A percentile compares a stretch with the other conserved stretches of the same genome.
Evolutionary conservation across 2,113 vertebrate genomes (phyloP).

Genomic region (Cisticola juncidis): DNA sequence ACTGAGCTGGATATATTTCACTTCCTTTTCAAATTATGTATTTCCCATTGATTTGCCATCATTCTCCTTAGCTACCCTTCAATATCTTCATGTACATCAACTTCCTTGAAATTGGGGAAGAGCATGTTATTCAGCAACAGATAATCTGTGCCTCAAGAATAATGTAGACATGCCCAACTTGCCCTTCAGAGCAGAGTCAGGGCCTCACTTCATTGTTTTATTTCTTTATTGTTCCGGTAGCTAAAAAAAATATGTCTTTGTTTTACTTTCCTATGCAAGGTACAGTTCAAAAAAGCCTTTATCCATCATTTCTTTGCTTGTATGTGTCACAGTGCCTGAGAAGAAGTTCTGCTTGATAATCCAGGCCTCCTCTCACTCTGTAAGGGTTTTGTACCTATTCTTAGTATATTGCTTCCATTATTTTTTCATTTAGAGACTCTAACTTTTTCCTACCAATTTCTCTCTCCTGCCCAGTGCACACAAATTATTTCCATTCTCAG

Average conservation of each 20-base stretch:
- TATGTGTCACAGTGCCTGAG: background rate
- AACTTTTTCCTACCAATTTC: background rate
- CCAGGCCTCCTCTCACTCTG: background rate
- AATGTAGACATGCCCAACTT: background rate
- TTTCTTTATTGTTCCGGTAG: background rate
- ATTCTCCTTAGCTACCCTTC: background rate
- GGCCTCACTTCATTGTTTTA: background rate
- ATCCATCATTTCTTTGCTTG: background rate
- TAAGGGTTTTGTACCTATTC: background rate
- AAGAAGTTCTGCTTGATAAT: background rate
- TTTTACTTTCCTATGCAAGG: background rate
- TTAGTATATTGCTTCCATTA: background rate
- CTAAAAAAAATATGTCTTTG: background rate
- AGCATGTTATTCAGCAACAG: background rate
- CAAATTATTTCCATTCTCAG: background rate
- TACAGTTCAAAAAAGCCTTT: background rate
- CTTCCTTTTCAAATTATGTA: background rate
- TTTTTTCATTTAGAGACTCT: background rate
- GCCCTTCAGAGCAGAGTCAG: background rate
- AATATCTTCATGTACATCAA: background rate
- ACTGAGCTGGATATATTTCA: background rate
- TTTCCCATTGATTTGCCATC: background rate
- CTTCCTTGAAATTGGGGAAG: background rate
- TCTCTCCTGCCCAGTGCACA: background rate
- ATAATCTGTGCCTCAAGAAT: background rate